Evolutionary conservation across 1,140 invertebrate genomes (phyloP).

Genomic region (Manduca sexta): DNA sequence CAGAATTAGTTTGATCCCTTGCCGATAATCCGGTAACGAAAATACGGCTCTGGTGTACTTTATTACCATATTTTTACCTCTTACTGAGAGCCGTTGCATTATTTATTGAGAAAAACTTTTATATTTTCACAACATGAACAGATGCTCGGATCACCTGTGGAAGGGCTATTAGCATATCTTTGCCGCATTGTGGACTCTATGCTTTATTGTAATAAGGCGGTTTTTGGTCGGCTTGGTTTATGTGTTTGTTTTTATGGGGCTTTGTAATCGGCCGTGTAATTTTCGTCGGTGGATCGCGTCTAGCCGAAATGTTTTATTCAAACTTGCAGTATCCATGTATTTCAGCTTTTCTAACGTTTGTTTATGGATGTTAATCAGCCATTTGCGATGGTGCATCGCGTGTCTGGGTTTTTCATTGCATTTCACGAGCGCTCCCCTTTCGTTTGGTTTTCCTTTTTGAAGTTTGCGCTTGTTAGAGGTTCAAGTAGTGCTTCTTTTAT

Average conservation of each 20-base stretch:
- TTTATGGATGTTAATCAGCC: slow-evolving; percentile 24
- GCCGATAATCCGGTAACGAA: slow-evolving; percentile 23
- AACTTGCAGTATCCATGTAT: slow-evolving; percentile 16
- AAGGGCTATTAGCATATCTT: slow-evolving; percentile 25
- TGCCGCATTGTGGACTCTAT: slow-evolving; percentile 17
- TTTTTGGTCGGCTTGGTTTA: slow-evolving; percentile 16
- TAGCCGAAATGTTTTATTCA: slow-evolving; percentile 32
- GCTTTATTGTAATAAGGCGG: slow-evolving; percentile 9
- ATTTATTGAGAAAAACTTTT: slow-evolving; percentile 56
- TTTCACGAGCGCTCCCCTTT: neutral
- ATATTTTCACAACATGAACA: slow-evolving; percentile 42
- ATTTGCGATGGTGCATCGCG: slow-evolving; percentile 4
- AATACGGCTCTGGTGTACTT: slow-evolving; percentile 18
- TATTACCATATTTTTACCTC: slow-evolving; percentile 30
- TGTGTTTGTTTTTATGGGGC: slow-evolving; percentile 34
- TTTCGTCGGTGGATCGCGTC: slow-evolving; percentile 25
- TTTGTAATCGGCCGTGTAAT: slow-evolving; percentile 33
- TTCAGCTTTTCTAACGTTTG: slow-evolving; percentile 13
- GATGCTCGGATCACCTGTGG: slow-evolving; percentile 38
- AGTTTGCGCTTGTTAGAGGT: neutral
- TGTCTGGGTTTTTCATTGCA: slow-evolving; percentile 2
- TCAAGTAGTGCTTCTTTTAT: neutral
- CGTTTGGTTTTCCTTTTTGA: slow-evolving; percentile 1
- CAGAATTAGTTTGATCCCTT: slow-evolving; percentile 31
- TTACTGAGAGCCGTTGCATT: slow-evolving; percentile 35